Evolutionary conservation across 2,888 invertebrate species (phyloP).

Genomic region (Latrodectus hesperus): DNA sequence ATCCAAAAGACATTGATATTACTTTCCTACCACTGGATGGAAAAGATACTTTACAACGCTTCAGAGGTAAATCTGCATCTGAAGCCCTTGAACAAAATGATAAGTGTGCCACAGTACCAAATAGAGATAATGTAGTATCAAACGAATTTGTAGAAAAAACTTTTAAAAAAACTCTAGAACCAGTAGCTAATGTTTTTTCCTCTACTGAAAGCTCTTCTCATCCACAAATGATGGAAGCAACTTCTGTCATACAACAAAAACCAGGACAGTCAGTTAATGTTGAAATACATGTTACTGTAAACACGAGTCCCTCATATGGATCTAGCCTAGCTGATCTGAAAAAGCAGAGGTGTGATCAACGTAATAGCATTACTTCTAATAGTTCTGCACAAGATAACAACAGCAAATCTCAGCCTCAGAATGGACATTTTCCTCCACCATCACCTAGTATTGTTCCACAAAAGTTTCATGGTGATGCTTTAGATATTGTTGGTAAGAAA

Average conservation of each 20-base stretch:
- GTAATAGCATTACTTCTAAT: conserved; percentile 65
- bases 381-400: conserved; percentile 38
- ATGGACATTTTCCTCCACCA: conserved; percentile 63
- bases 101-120: neutral
- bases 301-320: conserved; percentile 80
- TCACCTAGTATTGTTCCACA: conserved; percentile 68
- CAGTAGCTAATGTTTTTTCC: neutral
- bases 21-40: conserved; percentile 56
- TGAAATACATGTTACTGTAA: conserved; percentile 72
- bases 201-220: conserved; percentile 25
- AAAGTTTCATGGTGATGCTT: conserved; percentile 70
- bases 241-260: conserved; percentile 48
- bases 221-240: conserved; percentile 24
- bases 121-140: conserved; percentile 36
- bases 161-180: neutral
- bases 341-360: conserved; percentile 82
- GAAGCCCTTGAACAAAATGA: conserved; percentile 57
- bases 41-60: conserved; percentile 65
- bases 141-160: conserved; percentile 27
- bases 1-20: conserved; percentile 59
- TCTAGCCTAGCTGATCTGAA: conserved; percentile 92
- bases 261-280: conserved; percentile 73
- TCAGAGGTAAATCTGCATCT: conserved; percentile 45
- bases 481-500: conserved; percentile 70
- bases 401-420: conserved; percentile 42